Conservation (phyloP, 2,888 invertebrate species). For the Eutolmus rufibarbis region DNA sequence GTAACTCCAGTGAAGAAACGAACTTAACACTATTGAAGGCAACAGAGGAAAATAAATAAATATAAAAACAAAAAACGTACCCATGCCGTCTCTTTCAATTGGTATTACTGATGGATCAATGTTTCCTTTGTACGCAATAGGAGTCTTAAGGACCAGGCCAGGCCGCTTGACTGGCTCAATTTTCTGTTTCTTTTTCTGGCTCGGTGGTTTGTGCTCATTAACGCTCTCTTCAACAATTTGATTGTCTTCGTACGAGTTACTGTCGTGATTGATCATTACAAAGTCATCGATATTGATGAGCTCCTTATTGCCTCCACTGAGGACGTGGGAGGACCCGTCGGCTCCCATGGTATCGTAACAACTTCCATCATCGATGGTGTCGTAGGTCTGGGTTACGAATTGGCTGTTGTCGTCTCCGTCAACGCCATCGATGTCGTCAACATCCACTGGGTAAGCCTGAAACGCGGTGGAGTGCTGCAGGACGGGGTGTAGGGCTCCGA, state of each 20-base stretch:
- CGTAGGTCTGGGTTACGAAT: slow-evolving; percentile 54
- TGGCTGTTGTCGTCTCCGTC: slow-evolving; percentile 46
- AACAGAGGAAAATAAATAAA: slow-evolving; percentile 41
- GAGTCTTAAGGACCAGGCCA: slow-evolving; percentile 76
- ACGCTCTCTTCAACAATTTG: slow-evolving; percentile 30
- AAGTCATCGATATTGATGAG: slow-evolving; percentile 62
- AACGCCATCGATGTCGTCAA: slow-evolving; percentile 52
- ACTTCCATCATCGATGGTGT: slow-evolving; percentile 53
- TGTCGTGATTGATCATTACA: slow-evolving; percentile 58
- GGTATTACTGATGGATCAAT: slow-evolving; percentile 87
- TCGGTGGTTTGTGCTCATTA: slow-evolving; percentile 19
- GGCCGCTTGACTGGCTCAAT: slow-evolving; percentile 79
- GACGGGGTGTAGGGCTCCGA: slow-evolving; percentile 61
- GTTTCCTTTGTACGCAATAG: slow-evolving; percentile 79
- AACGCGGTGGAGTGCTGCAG: slow-evolving; percentile 59
- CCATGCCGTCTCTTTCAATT: slow-evolving; percentile 87
- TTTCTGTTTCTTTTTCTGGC: slow-evolving; percentile 63
- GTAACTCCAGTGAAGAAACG: slow-evolving; percentile 4
- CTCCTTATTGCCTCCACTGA: slow-evolving; percentile 57
- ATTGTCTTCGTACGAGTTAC: slow-evolving; percentile 58
- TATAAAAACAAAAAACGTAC: slow-evolving; percentile 65
- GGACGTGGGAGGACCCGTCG: slow-evolving; percentile 47
- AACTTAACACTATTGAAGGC: slow-evolving; percentile 30
- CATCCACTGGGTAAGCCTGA: slow-evolving; percentile 58
- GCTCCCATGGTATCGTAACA: slow-evolving; percentile 54